Evolutionary conservation across 2,797 vertebrate species (phyloP), one percentile per base, ranked within the genome.

Genomic region (Microctenopoma stevenorrisi): DNA sequence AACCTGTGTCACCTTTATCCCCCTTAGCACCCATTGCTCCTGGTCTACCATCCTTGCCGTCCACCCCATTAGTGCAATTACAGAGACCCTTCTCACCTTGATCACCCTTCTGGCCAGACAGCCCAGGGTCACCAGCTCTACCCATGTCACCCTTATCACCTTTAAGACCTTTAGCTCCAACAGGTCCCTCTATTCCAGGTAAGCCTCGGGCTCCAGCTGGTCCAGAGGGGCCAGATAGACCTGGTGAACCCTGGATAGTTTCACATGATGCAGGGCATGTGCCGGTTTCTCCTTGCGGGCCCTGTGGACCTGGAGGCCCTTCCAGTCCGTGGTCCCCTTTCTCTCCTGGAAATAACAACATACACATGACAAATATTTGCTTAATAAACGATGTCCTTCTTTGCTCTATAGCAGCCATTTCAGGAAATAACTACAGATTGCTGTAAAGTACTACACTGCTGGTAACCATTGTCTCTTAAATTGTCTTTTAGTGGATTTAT

Each of bases 111-210:
- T 35, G 1, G 11, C 94, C 92, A 1, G 60, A 15, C 13, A 37
- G 0, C 30, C 94, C 90, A 0, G 55, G 49, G 9, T 1, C 7
- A 0, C 94, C 94, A 0, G 75, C 4, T 4, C 3, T 13, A 49
- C 93, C 94, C 4, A 37, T 8, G 53, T 88, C 86, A 4, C 94
- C 94, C n/a, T 61, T 85, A 35, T 84, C 82, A 0, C 94, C 93
- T 42, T 74, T 90, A 0, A 40, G 1, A 28, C 94, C 94, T 22
- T 51, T 77, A 1, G 12, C 0, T 49, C 93, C 94, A 2, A 42
- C 4, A 15, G 33, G 0, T 15, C 92, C 92, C 1, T n/a, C 0
- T 0, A 82, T n/a, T 1, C 93, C 94, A 10, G 89, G 87, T 0
- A 92, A 37, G 3, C 94, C 94, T 40, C 81, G 88, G 33, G 63